These are phyloP conservation scores for Parasteatoda tepidariorum DNA, from an alignment of 1,140 invertebrate species.

Conservation along the genomic window DNA sequence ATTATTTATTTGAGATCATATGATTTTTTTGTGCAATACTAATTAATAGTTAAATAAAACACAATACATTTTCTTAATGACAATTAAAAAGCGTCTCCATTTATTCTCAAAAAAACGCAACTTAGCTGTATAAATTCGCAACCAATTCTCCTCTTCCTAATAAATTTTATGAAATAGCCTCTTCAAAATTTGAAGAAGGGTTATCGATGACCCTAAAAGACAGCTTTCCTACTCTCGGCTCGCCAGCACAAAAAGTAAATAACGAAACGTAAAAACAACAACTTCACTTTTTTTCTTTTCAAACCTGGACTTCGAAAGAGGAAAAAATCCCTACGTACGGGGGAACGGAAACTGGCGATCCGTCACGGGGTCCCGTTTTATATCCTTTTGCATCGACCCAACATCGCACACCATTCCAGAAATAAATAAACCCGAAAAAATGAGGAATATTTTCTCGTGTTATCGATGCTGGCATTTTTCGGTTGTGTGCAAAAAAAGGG, in stretches of 20 bases:
- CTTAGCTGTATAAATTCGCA: too few relatives aligned
- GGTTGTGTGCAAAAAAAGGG: too few relatives aligned
- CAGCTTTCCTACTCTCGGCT: background rate
- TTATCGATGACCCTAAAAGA: background rate
- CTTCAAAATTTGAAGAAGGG: too few relatives aligned
- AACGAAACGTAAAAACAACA: background rate
- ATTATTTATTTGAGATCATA: too few relatives aligned
- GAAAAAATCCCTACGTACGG: background rate
- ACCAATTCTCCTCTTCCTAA: too few relatives aligned
- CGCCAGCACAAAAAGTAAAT: background rate
- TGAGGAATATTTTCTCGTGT: slow-evolving; percentile 5
- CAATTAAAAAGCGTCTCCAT: too few relatives aligned
- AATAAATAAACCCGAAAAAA: slow-evolving; percentile 4
- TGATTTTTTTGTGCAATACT: too few relatives aligned
- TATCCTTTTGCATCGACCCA: slow-evolving; percentile 1
- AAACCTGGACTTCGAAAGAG: background rate
- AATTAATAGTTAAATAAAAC: too few relatives aligned
- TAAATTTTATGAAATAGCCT: too few relatives aligned
- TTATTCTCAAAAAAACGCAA: too few relatives aligned
- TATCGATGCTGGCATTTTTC: slow-evolving; percentile 4
- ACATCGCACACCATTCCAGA: background rate
- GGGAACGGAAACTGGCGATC: background rate
- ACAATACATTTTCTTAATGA: too few relatives aligned
- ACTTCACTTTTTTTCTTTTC: background rate
- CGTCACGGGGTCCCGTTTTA: background rate